phyloP scores from a whole-genome alignment of 2,797 vertebrate genomes.

The Sebastes kiyomatsui region DNA sequence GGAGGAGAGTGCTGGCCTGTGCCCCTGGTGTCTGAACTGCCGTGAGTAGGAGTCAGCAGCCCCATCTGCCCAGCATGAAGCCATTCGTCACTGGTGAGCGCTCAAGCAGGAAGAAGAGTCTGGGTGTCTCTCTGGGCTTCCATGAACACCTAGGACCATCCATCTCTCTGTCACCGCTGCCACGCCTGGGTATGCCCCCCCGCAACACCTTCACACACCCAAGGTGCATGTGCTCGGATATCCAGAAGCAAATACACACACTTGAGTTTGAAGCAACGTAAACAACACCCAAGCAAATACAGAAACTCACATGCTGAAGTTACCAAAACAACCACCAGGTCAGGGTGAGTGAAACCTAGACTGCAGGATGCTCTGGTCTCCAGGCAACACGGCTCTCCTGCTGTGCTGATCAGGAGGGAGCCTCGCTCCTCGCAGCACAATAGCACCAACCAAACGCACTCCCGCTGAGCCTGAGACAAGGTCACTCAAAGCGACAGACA shows the following conservation, averaged over 20 bases:
- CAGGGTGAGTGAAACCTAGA: slow-evolving; percentile 19
- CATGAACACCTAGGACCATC: slow-evolving; percentile 49
- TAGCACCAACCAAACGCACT: not conserved
- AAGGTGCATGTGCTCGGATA: not conserved
- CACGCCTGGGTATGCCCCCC: not conserved
- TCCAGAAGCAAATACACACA: not conserved
- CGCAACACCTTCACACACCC: not conserved
- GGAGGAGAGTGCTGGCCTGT: slow-evolving; percentile 24
- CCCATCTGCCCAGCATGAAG: slow-evolving; percentile 58
- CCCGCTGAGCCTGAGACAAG: slow-evolving; percentile 28
- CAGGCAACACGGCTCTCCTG: slow-evolving; percentile 46
- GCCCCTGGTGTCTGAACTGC: slow-evolving; percentile 39
- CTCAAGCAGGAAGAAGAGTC: slow-evolving; percentile 53
- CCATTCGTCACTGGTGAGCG: slow-evolving; percentile 63
- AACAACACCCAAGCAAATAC: not conserved
- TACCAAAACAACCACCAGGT: not conserved
- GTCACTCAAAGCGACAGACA: slow-evolving; percentile 1
- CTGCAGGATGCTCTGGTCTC: slow-evolving; percentile 50
- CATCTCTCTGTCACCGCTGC: slow-evolving; percentile 58
- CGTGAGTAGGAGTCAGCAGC: slow-evolving; percentile 34
- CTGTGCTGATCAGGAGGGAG: slow-evolving; percentile 13
- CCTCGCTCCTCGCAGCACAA: not conserved
- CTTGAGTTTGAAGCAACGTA: not conserved
- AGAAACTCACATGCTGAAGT: not conserved
- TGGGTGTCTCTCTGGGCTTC: slow-evolving; percentile 43